Evolutionary conservation across 2,888 invertebrate species (phyloP).

Genomic region (Mesopsocus fuscifrons): DNA sequence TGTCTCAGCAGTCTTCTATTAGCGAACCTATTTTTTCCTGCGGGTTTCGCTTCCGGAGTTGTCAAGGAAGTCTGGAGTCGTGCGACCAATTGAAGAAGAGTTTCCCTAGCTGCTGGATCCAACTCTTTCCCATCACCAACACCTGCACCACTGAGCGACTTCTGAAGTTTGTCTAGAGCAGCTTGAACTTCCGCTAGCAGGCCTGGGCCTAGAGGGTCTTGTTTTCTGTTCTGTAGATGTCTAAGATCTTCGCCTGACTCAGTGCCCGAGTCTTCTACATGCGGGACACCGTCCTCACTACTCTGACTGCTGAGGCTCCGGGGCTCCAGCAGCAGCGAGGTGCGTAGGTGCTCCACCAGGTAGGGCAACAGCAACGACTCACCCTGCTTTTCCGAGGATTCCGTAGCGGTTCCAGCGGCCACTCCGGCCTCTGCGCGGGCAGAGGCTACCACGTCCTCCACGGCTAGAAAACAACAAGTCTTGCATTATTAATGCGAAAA

Average conservation of each 20-base stretch:
- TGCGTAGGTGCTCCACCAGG: constrained; percentile 27
- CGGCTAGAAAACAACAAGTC: constrained; percentile 25
- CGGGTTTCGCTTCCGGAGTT: constrained; percentile 20
- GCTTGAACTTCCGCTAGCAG: constrained; percentile 55
- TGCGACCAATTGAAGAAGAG: constrained; percentile 47
- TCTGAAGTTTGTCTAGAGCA: constrained; percentile 20
- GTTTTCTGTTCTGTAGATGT: constrained; percentile 28
- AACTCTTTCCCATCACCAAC: constrained; percentile 21
- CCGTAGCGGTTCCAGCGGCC: constrained; percentile 26
- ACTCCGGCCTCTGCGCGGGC: constrained; percentile 24
- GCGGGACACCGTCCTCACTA: constrained; percentile 22
- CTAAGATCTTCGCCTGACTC: constrained; percentile 51
- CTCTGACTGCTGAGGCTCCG: constrained; percentile 15
- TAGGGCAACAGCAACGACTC: constrained; percentile 47
- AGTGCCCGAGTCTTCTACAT: constrained; percentile 40
- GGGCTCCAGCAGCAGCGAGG: constrained; percentile 24
- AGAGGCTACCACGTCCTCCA: constrained; percentile 31
- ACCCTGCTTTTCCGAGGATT: constrained; percentile 34
- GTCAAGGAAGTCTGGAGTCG: constrained; percentile 39
- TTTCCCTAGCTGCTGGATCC: constrained; percentile 32
- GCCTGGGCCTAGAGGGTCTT: constrained; percentile 28
- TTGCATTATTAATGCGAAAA: background rate
- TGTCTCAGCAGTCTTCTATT: constrained; percentile 36
- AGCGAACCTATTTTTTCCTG: constrained; percentile 24
- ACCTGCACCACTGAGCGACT: constrained; percentile 15